These are phyloP conservation scores for Endomychus coccineus DNA, from an alignment of 2,888 invertebrate genomes.

Conservation along the genomic window DNA sequence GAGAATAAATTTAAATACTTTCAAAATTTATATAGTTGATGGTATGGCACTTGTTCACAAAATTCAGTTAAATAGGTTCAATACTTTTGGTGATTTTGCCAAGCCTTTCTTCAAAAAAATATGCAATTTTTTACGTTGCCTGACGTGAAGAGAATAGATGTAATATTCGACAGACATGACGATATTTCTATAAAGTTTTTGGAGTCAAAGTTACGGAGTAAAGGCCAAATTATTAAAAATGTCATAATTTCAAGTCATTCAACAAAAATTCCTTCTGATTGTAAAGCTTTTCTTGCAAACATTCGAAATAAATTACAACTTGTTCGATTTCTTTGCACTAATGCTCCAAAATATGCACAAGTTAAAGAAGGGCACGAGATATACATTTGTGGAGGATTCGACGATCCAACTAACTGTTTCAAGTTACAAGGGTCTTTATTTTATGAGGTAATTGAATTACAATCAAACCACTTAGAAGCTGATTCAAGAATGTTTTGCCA, in stretches of 20 bases:
- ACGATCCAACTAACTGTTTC: constrained; percentile 21
- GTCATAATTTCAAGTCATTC: constrained; percentile 20
- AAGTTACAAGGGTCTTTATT: constrained; percentile 20
- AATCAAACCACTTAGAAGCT: constrained; percentile 25
- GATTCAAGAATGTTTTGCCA: constrained; percentile 21
- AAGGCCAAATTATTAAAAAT: constrained; percentile 23
- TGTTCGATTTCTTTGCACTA: constrained; percentile 24
- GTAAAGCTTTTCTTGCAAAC: constrained; percentile 21
- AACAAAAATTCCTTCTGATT: constrained; percentile 22
- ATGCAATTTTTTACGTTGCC: constrained; percentile 13
- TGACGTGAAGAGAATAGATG: constrained; percentile 18
- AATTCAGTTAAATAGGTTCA: constrained; percentile 18
- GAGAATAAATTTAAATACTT: constrained; percentile 16
- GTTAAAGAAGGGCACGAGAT: constrained; percentile 20
- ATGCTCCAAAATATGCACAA: constrained; percentile 22
- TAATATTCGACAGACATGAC: constrained; percentile 21
- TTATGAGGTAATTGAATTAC: constrained; percentile 24
- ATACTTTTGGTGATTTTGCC: constrained; percentile 22
- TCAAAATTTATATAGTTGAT: constrained; percentile 20
- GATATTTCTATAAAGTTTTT: constrained; percentile 19
- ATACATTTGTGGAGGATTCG: constrained; percentile 17
- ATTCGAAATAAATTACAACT: constrained; percentile 24
- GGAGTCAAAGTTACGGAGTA: constrained; percentile 23
- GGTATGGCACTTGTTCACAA: constrained; percentile 15
- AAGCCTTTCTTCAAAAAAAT: constrained; percentile 21